Percentiles rank a stretch among this genome's conserved stretches.
phyloP scores from a whole-genome alignment of 23 tunicate genomes.

The Pegea sp. region DNA sequence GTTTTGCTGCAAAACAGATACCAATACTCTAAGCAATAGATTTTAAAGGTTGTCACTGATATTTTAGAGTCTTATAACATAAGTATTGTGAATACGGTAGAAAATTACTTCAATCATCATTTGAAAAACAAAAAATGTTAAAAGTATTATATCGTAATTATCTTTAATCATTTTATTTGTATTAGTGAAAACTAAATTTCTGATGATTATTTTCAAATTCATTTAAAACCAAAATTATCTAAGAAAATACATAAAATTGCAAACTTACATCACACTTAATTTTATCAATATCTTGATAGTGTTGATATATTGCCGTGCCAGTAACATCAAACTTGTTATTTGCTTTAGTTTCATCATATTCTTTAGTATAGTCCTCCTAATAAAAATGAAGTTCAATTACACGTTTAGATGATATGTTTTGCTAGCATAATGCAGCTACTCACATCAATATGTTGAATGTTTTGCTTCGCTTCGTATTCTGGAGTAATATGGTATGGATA shows the following conservation, averaged over 20 bases:
- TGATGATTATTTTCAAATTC: too few species aligned
- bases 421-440: neutral
- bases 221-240: too few species aligned
- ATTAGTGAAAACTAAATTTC: too few species aligned
- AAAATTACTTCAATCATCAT: too few species aligned
- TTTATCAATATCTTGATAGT: neutral
- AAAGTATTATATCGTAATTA: too few species aligned
- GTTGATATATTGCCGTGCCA: conserved; percentile 7
- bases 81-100: too few species aligned
- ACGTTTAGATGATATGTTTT: neutral
- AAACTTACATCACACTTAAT: neutral
- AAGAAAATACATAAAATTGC: too few species aligned
- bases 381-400: too few species aligned
- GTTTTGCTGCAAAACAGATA: neutral
- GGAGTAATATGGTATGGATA: conserved; percentile 88
- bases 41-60: neutral
- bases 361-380: conserved; percentile 37
- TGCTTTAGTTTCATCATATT: conserved; percentile 6
- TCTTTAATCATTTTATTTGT: too few species aligned
- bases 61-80: too few species aligned
- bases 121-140: too few species aligned
- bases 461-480: conserved; percentile 27
- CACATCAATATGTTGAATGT: neutral
- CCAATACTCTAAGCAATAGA: neutral
- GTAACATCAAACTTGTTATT: conserved; percentile 35